These are phyloP conservation scores for Drosophila navojoa DNA, from an alignment of 1,140 invertebrate genomes.

Conservation along the genomic window DNA sequence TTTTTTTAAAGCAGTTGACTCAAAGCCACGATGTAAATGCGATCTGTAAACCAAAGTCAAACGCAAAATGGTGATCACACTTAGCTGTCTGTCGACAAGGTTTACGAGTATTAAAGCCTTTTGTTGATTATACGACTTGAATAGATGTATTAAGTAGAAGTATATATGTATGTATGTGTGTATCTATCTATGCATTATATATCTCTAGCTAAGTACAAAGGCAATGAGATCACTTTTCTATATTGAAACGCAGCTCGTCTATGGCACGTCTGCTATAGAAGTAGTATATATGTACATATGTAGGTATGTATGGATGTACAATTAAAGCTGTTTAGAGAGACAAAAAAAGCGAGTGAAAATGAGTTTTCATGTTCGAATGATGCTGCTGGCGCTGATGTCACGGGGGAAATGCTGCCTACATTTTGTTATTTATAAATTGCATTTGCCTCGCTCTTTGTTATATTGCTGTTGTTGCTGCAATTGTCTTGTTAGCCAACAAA, in stretches of 20 bases:
- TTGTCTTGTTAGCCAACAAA: conserved; percentile 49
- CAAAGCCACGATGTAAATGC: conserved; percentile 38
- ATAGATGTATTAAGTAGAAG: conserved; percentile 1
- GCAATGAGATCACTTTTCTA: conserved; percentile 60
- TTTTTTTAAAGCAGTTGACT: conserved; percentile 58
- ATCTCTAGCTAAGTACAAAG: conserved; percentile 12
- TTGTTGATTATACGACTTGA: conserved; percentile 24
- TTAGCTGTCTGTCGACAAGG: conserved; percentile 39
- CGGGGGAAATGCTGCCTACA: conserved; percentile 72
- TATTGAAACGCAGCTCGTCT: conserved; percentile 23
- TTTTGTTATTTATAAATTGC: conserved; percentile 74
- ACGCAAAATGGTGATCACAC: conserved; percentile 37
- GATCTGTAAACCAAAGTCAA: conserved; percentile 25
- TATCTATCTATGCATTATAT: background rate
- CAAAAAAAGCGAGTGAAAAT: conserved; percentile 43
- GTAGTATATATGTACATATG: background rate
- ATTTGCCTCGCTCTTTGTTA: conserved; percentile 28
- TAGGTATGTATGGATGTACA: conserved; percentile 16
- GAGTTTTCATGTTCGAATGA: conserved; percentile 37
- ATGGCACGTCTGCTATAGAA: conserved; percentile 17
- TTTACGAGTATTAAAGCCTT: conserved; percentile 42
- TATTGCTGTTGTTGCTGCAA: conserved; percentile 17
- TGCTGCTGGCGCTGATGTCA: conserved; percentile 69
- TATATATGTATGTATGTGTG: background rate
- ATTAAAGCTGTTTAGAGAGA: conserved; percentile 59